phyloP scores from a whole-genome alignment of 1,140 invertebrate genomes.

The Drosophila truncata region DNA sequence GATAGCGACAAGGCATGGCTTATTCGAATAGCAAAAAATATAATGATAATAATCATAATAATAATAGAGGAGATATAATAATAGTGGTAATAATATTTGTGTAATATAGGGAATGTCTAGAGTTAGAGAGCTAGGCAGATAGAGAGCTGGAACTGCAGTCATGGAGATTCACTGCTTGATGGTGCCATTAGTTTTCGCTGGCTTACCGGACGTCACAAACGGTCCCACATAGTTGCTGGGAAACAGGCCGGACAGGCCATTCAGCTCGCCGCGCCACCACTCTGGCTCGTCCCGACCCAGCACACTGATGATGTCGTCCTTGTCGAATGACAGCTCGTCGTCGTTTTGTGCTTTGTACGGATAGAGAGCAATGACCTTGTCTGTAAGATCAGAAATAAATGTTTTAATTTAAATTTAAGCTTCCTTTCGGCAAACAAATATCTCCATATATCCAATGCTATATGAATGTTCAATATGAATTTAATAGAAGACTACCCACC shows the following conservation, averaged over 20 bases:
- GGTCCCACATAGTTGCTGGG: conserved; percentile 95
- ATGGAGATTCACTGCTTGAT: conserved; percentile 71
- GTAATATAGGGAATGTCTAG: conserved; percentile 42
- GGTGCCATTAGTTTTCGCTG: conserved; percentile 68
- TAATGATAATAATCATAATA: conserved; percentile 8
- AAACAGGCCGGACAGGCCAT: conserved; percentile 94
- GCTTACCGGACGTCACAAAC: conserved; percentile 85
- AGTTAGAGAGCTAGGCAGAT: conserved; percentile 35
- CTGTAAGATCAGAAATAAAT: conserved; percentile 86
- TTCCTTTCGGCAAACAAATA: no score
- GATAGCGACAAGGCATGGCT: conserved; percentile 57
- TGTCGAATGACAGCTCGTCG: conserved; percentile 97
- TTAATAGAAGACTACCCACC: no score
- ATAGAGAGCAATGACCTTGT: conserved; percentile 96
- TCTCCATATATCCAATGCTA: no score
- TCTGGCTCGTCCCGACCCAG: conserved; percentile 96
- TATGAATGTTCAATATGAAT: not conserved
- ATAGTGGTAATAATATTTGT: conserved; percentile 26
- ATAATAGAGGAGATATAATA: not conserved
- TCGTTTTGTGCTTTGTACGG: conserved; percentile 96
- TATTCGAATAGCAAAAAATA: conserved; percentile 56
- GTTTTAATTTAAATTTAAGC: not conserved
- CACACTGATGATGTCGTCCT: conserved; percentile 97
- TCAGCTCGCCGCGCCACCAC: conserved; percentile 98
- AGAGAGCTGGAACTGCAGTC: conserved; percentile 48